A percentile compares a stretch with the other conserved stretches of the same genome.
Conservation (phyloP, 2,888 invertebrate species). For the Melanophora roralis region DNA sequence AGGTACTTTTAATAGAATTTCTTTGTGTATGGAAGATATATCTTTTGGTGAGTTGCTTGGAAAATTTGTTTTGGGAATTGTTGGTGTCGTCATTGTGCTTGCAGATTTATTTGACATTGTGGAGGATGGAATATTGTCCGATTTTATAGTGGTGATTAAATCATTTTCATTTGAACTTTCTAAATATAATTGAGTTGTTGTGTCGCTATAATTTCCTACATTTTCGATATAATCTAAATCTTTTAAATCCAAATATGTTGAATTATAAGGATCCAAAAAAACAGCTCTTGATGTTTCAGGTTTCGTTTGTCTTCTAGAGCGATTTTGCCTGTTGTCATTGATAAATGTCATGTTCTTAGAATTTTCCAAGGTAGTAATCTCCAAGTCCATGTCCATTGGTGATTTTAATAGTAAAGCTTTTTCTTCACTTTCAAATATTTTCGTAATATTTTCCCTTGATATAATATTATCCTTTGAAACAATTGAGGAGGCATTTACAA, state of each 20-base stretch:
- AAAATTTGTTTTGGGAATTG: constrained; percentile 25
- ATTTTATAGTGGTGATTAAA: background rate
- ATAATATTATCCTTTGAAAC: constrained; percentile 72
- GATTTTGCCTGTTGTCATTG: constrained; percentile 64
- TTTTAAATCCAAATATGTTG: constrained; percentile 60
- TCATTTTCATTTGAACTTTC: constrained; percentile 57
- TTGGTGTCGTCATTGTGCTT: background rate
- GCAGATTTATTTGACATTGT: background rate
- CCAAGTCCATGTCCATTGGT: background rate
- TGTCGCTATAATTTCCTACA: constrained; percentile 48
- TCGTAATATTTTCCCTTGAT: constrained; percentile 73
- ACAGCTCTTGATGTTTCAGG: constrained; percentile 1
- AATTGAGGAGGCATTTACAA: constrained; percentile 73
- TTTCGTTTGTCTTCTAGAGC: constrained; percentile 64
- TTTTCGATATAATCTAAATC: constrained; percentile 51
- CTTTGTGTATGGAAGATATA: constrained; percentile 61
- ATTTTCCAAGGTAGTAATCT: constrained; percentile 9
- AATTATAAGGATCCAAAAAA: constrained; percentile 57
- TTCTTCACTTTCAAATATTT: constrained; percentile 72
- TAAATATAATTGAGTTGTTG: constrained; percentile 58
- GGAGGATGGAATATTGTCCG: background rate
- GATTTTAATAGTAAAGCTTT: constrained; percentile 64
- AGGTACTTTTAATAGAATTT: constrained; percentile 73
- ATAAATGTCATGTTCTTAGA: constrained; percentile 53
- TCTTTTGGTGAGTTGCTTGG: constrained; percentile 27